phyloP scores from a whole-genome alignment of 2,797 vertebrate species.

The Peromyscus aztecus region DNA sequence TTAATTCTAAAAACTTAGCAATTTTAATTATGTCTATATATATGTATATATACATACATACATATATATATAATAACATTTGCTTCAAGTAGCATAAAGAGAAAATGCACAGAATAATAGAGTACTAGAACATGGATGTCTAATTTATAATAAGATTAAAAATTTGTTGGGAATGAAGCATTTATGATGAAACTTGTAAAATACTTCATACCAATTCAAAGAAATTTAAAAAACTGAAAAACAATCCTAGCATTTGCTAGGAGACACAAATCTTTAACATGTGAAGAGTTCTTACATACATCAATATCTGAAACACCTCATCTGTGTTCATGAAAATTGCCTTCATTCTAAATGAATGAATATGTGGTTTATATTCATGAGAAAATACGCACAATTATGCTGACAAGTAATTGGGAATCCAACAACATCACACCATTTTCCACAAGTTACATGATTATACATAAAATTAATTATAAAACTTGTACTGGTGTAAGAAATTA shows the following conservation, averaged over 20 bases:
- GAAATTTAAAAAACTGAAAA: neutral
- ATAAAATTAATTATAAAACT: neutral
- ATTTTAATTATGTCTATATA: neutral
- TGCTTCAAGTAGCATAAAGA: neutral
- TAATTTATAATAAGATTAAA: conserved; percentile 28
- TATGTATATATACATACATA: neutral
- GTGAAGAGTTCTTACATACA: neutral
- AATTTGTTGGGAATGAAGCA: neutral
- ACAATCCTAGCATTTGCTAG: neutral
- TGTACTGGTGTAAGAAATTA: neutral
- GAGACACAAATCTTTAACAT: neutral
- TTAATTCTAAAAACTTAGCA: neutral
- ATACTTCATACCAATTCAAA: neutral
- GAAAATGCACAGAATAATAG: conserved; percentile 11
- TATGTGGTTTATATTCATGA: neutral
- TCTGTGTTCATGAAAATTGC: neutral
- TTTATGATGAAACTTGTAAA: neutral
- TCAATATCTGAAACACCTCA: neutral
- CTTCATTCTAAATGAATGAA: neutral
- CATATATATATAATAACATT: neutral
- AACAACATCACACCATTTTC: neutral
- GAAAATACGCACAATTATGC: neutral
- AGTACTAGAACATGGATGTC: neutral
- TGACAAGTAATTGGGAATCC: neutral
- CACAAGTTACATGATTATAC: neutral